Evolutionary conservation across 2,113 vertebrate genomes (phyloP), one percentile per base, ranked within the genome.

Genomic region (Perca schrenkii): DNA sequence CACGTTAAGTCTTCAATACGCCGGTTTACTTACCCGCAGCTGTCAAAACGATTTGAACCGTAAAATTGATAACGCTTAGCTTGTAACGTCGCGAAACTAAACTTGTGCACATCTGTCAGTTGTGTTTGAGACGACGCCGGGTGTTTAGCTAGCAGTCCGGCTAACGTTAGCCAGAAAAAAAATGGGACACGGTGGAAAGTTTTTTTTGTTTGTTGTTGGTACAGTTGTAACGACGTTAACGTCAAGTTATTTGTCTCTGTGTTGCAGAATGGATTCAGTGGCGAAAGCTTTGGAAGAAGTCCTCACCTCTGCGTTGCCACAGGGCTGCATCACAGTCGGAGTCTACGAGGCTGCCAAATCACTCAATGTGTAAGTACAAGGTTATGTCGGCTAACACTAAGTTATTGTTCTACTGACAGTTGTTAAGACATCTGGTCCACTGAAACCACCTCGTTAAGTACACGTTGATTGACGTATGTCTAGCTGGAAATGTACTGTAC

Each of bases 281-380:
- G 97, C 96, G 40, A 97, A 95, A 91, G 98, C 98, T 86, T 93
- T 99, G 86, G 97, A 98, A 89, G 97, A 98, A 87, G 97, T 98
- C 73, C 96, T 99, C 85, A 96, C 94, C 84, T 96, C 97, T 64
- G 97, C 97, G 47, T 91, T 97, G 92, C 96, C 96, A 58, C 97
- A 98, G 92, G 97, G 97, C 77, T 96, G 96, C 92, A 97, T 99
- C 67, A 99, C 98, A 3, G 96, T 98, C 12, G 98, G 98, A 1
- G 98, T 99, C 76, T 98, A 99, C 72, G 98, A 99, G 87, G 98
- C 98, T 47, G 98, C 98, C 83, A 98, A 98, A 74, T 96, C 98
- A 17, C 97, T 99, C 70, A 99, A 99, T 16, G 96, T 98, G 98
- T 99, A 95, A 98, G 98, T 97, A 75, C 75, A 50, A 36, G 28